Conservation (phyloP, 2,888 invertebrate genomes). For the Invenusta paracnida region DNA sequence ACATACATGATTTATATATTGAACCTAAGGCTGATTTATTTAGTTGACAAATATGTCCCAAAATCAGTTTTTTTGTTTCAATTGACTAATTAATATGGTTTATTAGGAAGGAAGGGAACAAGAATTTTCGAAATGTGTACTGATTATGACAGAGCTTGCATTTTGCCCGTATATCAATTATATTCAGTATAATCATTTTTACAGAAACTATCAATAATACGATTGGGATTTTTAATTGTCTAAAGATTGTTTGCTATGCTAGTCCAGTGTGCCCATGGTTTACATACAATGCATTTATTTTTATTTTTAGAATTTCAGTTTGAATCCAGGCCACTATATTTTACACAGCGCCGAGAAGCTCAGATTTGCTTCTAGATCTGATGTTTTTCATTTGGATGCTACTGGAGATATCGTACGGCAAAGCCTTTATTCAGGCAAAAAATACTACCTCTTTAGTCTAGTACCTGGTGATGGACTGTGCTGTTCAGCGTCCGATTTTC, state of each 20-base stretch:
- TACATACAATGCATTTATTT: not conserved
- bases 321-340: not conserved
- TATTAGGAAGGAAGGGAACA: too few relatives aligned
- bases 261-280: not conserved
- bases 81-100: too few relatives aligned
- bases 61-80: too few relatives aligned
- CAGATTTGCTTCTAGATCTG: not conserved
- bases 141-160: too few relatives aligned
- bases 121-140: too few relatives aligned
- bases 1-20: too few relatives aligned
- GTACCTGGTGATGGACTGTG: not conserved
- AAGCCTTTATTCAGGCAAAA: not conserved
- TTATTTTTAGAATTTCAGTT: conserved; percentile 22
- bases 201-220: too few relatives aligned
- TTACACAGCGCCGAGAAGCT: not conserved
- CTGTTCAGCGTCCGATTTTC: not conserved
- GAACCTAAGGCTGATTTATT: too few relatives aligned
- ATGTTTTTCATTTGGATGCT: not conserved
- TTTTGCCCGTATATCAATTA: too few relatives aligned
- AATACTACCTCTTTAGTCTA: not conserved
- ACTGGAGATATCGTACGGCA: not conserved
- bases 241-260: not conserved
- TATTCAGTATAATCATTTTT: too few relatives aligned
- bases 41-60: too few relatives aligned
- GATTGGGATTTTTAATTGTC: too few relatives aligned